phyloP scores from a whole-genome alignment of 2,797 vertebrate species.

The Mergus octosetaceus region DNA sequence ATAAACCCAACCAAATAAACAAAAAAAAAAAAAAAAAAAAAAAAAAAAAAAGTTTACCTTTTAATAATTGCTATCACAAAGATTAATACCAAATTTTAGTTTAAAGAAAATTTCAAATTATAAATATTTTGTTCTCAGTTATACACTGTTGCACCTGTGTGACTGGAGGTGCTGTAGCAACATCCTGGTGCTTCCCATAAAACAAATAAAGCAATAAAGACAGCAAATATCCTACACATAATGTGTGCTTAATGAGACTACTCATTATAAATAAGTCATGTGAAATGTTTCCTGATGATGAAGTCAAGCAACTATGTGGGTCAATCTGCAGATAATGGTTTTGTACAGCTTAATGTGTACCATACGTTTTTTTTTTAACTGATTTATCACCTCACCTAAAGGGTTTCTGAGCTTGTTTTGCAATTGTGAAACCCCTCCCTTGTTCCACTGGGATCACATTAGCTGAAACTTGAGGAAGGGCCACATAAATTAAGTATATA shows the following conservation, averaged over 20 bases:
- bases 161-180: neutral
- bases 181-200: neutral
- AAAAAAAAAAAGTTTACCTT: neutral
- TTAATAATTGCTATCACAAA: conserved; percentile 30
- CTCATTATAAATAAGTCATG: neutral
- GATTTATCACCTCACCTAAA: neutral
- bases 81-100: conserved; percentile 22
- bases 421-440: neutral
- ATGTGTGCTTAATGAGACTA: conserved; percentile 31
- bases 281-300: conserved; percentile 14
- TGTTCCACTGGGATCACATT: neutral
- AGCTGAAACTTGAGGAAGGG: neutral
- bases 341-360: neutral
- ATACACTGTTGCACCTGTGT: conserved; percentile 17
- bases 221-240: neutral
- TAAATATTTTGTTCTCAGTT: conserved; percentile 58
- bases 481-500: neutral
- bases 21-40: neutral
- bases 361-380: neutral
- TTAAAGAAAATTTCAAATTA: conserved; percentile 33
- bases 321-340: conserved; percentile 1
- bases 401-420: neutral
- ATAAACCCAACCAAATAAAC: neutral
- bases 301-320: neutral
- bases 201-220: conserved; percentile 24